Percentiles rank a stretch among this genome's conserved stretches.
Evolutionary conservation across 2,113 vertebrate species (phyloP).

Genomic region (Peromyscus leucopus): DNA sequence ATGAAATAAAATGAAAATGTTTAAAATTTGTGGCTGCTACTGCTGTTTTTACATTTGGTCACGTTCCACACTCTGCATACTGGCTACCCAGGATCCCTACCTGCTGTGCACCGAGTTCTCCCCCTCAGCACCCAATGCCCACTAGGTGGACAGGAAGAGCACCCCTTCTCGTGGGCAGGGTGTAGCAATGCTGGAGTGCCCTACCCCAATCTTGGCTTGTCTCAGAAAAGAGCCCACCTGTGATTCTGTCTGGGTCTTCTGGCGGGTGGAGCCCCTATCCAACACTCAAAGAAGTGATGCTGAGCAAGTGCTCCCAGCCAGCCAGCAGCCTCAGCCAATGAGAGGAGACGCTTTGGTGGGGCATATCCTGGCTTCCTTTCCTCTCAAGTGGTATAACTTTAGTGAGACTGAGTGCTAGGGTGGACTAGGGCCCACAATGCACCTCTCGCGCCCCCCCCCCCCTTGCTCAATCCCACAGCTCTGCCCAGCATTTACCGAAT

Average conservation of each 20-base stretch:
- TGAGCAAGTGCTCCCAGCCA: background rate
- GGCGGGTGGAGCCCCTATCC: background rate
- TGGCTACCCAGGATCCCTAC: background rate
- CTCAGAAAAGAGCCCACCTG: background rate
- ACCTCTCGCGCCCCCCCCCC: background rate
- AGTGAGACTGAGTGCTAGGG: background rate
- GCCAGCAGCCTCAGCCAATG: background rate
- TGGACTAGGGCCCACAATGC: background rate
- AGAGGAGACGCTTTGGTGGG: background rate
- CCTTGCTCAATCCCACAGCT: background rate
- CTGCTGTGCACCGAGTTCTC: background rate
- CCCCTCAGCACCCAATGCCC: background rate
- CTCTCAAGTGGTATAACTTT: background rate
- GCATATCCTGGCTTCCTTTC: background rate
- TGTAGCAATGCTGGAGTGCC: background rate
- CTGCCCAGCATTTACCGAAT: background rate
- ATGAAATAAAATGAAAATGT: background rate
- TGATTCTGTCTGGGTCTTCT: background rate
- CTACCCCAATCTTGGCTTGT: background rate
- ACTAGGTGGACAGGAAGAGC: background rate
- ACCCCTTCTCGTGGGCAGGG: background rate
- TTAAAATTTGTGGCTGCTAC: background rate
- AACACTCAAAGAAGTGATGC: background rate
- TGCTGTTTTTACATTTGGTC: conserved; percentile 5
- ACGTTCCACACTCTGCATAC: background rate